These are phyloP conservation scores for Brevimyrus niger DNA, from an alignment of 2,113 vertebrate genomes.

Conservation along the genomic window DNA sequence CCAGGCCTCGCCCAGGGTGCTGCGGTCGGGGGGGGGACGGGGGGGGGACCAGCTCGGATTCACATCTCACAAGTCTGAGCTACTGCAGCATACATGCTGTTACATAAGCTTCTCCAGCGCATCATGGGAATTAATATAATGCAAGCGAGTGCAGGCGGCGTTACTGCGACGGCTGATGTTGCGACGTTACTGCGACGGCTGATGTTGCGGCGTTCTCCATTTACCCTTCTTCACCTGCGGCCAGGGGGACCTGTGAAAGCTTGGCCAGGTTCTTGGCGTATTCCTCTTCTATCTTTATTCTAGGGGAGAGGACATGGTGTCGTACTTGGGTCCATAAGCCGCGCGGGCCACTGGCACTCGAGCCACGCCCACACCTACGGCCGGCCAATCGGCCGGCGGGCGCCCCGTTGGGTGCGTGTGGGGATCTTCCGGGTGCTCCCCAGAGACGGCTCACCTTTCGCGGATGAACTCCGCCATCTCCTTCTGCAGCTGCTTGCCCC, in stretches of 20 bases:
- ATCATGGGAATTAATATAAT: not conserved
- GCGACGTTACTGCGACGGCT: not conserved
- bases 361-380: not conserved
- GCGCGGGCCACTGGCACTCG: no score
- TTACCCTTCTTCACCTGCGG: conserved; percentile 92
- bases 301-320: conserved; percentile 35
- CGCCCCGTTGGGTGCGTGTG: not conserved
- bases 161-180: no score
- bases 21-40: conserved; percentile 34
- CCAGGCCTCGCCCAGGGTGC: conserved; percentile 92
- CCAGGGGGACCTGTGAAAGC: conserved; percentile 88
- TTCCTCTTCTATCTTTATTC: conserved; percentile 98
- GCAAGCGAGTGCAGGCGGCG: not conserved
- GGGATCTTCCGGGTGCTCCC: not conserved
- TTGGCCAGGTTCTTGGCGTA: conserved; percentile 97
- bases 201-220: conserved; percentile 15
- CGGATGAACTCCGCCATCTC: conserved; percentile 96
- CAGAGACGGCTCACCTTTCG: conserved; percentile 72
- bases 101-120: not conserved
- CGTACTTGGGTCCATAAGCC: not conserved
- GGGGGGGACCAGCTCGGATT: not conserved
- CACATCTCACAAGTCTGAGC: not conserved
- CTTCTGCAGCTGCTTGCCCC: conserved; percentile 97
- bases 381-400: no score
- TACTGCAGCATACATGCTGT: not conserved